phyloP scores from a whole-genome alignment of 2,888 invertebrate genomes.

The Drosophila merina region DNA sequence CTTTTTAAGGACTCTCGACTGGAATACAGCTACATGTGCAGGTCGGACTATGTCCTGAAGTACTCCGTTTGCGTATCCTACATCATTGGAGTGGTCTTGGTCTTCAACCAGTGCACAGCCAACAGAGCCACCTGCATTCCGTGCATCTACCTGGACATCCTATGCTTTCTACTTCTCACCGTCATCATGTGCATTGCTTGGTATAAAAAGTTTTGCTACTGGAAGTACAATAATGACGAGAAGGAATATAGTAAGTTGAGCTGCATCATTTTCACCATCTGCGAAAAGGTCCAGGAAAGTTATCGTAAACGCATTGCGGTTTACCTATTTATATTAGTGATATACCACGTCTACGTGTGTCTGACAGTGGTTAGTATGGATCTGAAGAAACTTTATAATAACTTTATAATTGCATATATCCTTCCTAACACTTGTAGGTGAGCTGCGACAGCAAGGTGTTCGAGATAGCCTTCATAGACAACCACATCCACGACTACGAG shows the following conservation, averaged over 20 bases:
- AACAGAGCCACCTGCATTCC: background rate
- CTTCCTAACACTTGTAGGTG: background rate
- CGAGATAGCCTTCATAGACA: constrained; percentile 41
- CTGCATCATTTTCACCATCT: background rate
- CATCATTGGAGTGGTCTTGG: background rate
- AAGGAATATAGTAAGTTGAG: background rate
- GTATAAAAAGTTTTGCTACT: constrained; percentile 1
- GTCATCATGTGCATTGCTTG: background rate
- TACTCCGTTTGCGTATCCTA: constrained; percentile 88
- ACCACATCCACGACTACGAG: constrained; percentile 51
- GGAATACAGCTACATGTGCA: constrained; percentile 89
- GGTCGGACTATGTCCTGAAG: constrained; percentile 93
- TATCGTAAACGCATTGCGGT: background rate
- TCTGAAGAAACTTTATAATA: background rate
- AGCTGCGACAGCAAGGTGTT: constrained; percentile 38
- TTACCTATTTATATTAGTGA: background rate
- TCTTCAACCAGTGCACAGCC: background rate
- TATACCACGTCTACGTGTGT: background rate
- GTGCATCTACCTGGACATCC: background rate
- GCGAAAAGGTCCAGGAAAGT: background rate
- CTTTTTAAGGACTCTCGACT: constrained; percentile 84
- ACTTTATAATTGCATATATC: background rate
- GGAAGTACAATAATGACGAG: background rate
- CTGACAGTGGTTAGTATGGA: constrained; percentile 41
- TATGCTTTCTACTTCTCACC: background rate